Percentiles rank a stretch among this genome's conserved stretches.
These are phyloP conservation scores for Psilopsiagon aurifrons DNA, from an alignment of 2,113 vertebrate species.

Conservation along the genomic window DNA sequence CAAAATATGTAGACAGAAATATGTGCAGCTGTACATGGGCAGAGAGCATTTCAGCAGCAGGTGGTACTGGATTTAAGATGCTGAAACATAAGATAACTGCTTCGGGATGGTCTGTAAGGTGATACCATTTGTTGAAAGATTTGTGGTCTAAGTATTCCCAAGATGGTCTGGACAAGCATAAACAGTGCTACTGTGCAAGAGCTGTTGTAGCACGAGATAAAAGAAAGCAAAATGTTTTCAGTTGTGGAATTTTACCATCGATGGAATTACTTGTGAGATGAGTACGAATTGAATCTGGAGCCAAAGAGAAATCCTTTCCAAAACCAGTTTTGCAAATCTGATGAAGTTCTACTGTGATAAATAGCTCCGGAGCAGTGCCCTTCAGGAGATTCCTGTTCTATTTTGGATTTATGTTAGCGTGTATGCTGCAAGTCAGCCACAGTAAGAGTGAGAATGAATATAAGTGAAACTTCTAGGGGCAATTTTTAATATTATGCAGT, in stretches of 20 bases:
- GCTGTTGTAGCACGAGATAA: not conserved
- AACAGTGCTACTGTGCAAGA: not conserved
- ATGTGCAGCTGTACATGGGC: not conserved
- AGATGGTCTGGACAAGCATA: not conserved
- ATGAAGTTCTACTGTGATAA: not conserved
- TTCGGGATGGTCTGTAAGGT: not conserved
- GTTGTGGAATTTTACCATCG: not conserved
- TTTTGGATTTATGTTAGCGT: not conserved
- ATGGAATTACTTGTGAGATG: not conserved
- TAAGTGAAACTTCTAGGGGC: not conserved
- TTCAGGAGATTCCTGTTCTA: not conserved
- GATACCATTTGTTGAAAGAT: not conserved
- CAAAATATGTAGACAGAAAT: not conserved
- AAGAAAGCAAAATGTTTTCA: not conserved
- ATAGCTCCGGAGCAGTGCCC: not conserved
- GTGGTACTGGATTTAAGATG: not conserved
- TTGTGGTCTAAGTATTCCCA: not conserved
- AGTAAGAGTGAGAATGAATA: not conserved
- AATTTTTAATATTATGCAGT: not conserved
- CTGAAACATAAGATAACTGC: not conserved
- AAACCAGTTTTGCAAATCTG: not conserved
- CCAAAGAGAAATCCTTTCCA: not conserved
- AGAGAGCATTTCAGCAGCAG: not conserved
- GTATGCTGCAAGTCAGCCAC: not conserved
- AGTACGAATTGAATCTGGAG: not conserved